Base-by-base conservation (phyloP, 2,797 vertebrate species). In the Cuculus canorus region DNA sequence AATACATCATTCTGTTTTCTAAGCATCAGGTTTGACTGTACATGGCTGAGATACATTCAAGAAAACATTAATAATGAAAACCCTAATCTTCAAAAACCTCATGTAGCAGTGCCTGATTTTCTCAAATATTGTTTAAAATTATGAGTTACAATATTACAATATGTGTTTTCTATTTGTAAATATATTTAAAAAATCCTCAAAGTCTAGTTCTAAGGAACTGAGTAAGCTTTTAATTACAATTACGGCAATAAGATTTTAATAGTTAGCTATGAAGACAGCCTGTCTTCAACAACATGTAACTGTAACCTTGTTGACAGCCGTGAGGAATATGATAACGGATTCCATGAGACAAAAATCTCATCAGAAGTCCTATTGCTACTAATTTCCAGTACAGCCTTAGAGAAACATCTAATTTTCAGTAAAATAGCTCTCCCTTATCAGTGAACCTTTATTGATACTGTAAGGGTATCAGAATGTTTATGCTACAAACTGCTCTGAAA, bases 41-140 rank as follows among this genome's bases (percentile, higher is more conserved):
- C 92, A 79, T 27, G 23, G 24, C 68, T 79, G 33, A 82, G n/a
- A 82, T 78, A 93, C 75, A 22, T 24, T 95, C 66, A 85, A 90
- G 48, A 45, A 92, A 91, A 87, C 33, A 91, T 96, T 95, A 90
- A 86, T 96, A 96, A 96, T 91, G 72, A 93, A 96, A 97, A 88
- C 14, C 13, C 30, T 93, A 88, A 94, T 71, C 90, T 97, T 95
- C 85, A 85, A 95, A 54, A 43, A 90, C 96, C 89, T 91, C 82
- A 86, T 90, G 41, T 50, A 95, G 24, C 53, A 63, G 43, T 84
- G 64, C 60, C 88, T 86, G 79, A 92, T 91, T 93, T 94, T 87
- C 65, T 92, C 90, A 77, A 92, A 83, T 2, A 7, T 61, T 93
- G 78, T 88, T 54, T 84, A 92, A 73, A 92, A 81, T 17, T 86